Base-by-base conservation (phyloP, 2,888 invertebrate genomes). In the Melipona beecheii region DNA sequence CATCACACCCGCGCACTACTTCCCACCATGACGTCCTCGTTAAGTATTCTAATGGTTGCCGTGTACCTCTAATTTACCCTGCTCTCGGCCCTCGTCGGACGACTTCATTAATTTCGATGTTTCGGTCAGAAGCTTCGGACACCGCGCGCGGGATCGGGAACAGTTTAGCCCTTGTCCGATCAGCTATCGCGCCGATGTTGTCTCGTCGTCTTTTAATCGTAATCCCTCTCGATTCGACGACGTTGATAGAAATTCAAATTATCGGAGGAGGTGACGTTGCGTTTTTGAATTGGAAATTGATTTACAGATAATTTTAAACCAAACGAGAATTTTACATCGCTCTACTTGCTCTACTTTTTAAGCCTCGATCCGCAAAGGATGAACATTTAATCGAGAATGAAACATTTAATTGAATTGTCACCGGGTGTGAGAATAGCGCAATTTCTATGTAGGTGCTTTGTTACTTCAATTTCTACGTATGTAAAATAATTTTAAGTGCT, bases 1-100 rank as follows among this genome's bases (percentile, higher is more conserved):
- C 94, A 93, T 94, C 93, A 93, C 94, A 94, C 94, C 94, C 94
- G 94, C 94, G 94, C 94, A 93, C 89, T 90, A 88, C 89, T 84
- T 90, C 90, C 89, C 86, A 89, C 89, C 89, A 83, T 92, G 90
- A 92, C 92, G 93, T 94, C 93, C 94, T 94, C 94, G 94, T 94
- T 94, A 94, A 93, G 91, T 93, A 94, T 94, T 94, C 94, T 94
- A 94, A 94, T 94, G 92, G 90, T 84, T 86, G 80, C 83, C 89
- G 86, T 90, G 91, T 92, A 89, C 89, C 90, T 89, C 91, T 92
- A 90, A 92, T 91, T 92, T 87, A 87, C 76, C 86, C 81, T 81
- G 83, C 73, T 78, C 85, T 72, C 83, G 73, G 71, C 78, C 75
- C 86, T 73, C 36, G 79, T 81, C 83, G 71, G 88, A 92, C 89